Evolutionary conservation across 2,888 invertebrate species (phyloP).

Genomic region (Sceliomorpha sp.): DNA sequence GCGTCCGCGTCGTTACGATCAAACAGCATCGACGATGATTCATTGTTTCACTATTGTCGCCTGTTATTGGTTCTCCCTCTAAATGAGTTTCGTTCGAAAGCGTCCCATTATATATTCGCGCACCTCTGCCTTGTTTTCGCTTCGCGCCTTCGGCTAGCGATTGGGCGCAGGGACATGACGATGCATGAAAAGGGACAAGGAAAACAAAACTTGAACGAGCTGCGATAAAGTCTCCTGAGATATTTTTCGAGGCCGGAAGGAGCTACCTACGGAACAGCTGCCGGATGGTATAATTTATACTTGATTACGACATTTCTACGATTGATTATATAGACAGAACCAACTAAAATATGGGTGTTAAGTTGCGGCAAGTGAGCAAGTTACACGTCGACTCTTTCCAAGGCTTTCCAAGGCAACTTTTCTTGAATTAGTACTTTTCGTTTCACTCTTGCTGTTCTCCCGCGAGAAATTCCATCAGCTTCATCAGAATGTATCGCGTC

Average conservation of each 20-base stretch:
- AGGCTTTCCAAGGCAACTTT: too few relatives aligned
- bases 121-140: constrained; percentile 12
- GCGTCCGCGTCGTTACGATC: not conserved
- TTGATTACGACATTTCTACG: not conserved
- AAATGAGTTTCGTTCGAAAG: constrained; percentile 57
- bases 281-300: constrained; percentile 29
- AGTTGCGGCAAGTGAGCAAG: too few relatives aligned
- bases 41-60: constrained; percentile 52
- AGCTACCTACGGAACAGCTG: constrained; percentile 21
- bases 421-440: too few relatives aligned
- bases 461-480: too few relatives aligned
- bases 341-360: too few relatives aligned
- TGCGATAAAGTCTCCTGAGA: constrained; percentile 63
- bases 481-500: too few relatives aligned
- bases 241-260: constrained; percentile 56
- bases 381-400: too few relatives aligned
- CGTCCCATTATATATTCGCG: constrained; percentile 47
- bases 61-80: constrained; percentile 44
- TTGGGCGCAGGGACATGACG: constrained; percentile 33
- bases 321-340: too few relatives aligned
- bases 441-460: too few relatives aligned
- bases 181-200: constrained; percentile 23
- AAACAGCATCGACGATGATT: constrained; percentile 1
- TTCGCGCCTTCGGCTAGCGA: constrained; percentile 23
- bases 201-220: constrained; percentile 41